Conservation (phyloP, 2,888 invertebrate species). For the Pheosia gnoma region DNA sequence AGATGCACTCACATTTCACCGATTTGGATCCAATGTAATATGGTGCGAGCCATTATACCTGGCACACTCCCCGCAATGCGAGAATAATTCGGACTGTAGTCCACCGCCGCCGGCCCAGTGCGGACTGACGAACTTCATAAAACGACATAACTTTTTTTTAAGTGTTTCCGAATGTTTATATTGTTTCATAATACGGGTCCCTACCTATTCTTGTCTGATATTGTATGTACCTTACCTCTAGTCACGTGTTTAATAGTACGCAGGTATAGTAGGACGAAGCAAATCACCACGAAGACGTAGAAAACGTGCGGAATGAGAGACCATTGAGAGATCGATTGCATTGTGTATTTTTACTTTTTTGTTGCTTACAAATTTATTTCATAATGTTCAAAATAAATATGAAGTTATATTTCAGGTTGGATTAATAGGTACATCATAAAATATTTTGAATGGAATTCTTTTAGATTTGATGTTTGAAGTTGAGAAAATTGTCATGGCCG, state of each 20-base stretch:
- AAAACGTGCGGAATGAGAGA: conserved; percentile 8
- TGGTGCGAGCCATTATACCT: too few relatives aligned
- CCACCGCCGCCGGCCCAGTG: too few relatives aligned
- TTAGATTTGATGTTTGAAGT: not conserved
- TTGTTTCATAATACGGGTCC: not conserved
- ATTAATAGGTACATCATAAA: not conserved
- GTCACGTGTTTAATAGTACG: conserved; percentile 12
- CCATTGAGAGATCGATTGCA: not conserved
- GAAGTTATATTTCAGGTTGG: not conserved
- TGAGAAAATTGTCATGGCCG: conserved; percentile 9
- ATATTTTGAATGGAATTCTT: not conserved
- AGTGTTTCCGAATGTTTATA: too few relatives aligned
- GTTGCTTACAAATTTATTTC: not conserved
- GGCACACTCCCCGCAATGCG: too few relatives aligned
- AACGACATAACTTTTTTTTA: too few relatives aligned
- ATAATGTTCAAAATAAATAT: not conserved
- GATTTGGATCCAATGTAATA: too few relatives aligned
- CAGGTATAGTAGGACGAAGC: conserved; percentile 17
- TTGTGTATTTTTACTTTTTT: not conserved
- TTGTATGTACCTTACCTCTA: conserved; percentile 8
- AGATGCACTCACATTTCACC: too few relatives aligned
- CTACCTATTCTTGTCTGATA: not conserved
- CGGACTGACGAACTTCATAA: too few relatives aligned
- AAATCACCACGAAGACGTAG: conserved; percentile 21
- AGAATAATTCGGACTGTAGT: too few relatives aligned